Evolutionary conservation across 2,113 vertebrate genomes (phyloP), one percentile per base, ranked within the genome.

Genomic region (Spea multiplicata): DNA sequence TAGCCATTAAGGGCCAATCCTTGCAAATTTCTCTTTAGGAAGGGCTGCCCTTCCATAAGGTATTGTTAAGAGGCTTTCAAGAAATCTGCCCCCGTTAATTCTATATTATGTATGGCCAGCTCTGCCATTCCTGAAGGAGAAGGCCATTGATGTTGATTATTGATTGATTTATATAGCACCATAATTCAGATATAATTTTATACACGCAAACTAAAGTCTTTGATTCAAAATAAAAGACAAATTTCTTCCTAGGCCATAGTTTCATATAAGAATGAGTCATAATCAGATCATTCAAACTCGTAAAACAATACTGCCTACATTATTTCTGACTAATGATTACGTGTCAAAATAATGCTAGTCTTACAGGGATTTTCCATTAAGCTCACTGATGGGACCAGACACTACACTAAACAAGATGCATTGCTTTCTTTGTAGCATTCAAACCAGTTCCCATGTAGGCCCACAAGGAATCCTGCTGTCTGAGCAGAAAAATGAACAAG

Each of bases 391-490:
- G 84, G 82, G 84, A 85, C 82, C 76, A 86, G 87, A 89, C 86
- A 84, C 66, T 75, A 13, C 66, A 79, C 70, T 89, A 89, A 91
- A 87, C 53, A 87, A 91, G 87, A 90, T 84, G 81, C 83, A 89
- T 89, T 82, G 79, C 81, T 87, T 86, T 83, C 69, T 83, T 85
- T 87, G 80, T 69, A 78, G 70, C 81, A 82, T 81, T 77, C 73
- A 83, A 84, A 79, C 69, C 45, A 83, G 80, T 83, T 88, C 88
- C 85, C 85, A 71, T 10, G 50, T 73, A 82, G 84, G 83, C 81
- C 78, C 82, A 74, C 66, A 64, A 86, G 79, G 83, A 86, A 85
- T 88, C 86, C 88, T 82, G 66, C 72, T 62, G 73, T 66, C 82
- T 85, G 77, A 86, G 78, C 71, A 83, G 78, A 84, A 84, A 89